Percentiles rank a stretch among this genome's conserved stretches.
Conservation (phyloP, 1,140 invertebrate genomes). For the Leptopilina boulardi region DNA sequence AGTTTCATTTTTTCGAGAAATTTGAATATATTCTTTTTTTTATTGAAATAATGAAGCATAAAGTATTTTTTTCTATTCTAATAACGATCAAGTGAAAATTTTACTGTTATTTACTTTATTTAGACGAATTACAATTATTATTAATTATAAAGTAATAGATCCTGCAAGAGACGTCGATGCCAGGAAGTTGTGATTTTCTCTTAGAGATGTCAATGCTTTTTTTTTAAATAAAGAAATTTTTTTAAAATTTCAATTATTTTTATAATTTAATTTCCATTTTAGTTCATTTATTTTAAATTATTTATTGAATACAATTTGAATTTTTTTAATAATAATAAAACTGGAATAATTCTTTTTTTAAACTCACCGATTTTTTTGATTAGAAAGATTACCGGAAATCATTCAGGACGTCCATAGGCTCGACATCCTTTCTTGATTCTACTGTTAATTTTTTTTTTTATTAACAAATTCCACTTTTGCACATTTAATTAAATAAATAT, state of each 20-base stretch:
- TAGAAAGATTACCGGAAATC: not conserved
- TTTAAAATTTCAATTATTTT: not conserved
- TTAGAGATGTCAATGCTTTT: constrained; percentile 26
- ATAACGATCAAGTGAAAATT: no score
- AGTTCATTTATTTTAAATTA: not conserved
- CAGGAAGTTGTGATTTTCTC: not conserved
- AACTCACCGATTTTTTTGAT: not conserved
- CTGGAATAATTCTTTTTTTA: no score
- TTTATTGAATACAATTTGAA: no score
- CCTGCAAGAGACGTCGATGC: constrained; percentile 18
- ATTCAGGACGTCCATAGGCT: not conserved
- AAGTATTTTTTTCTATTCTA: no score
- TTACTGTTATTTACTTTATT: not conserved
- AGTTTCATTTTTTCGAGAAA: no score
- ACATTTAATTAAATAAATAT: not conserved
- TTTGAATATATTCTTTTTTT: no score
- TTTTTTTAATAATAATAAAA: no score
- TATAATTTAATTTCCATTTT: not conserved
- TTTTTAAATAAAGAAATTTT: not conserved
- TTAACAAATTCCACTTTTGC: not conserved
- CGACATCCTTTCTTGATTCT: not conserved
- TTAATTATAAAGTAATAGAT: not conserved
- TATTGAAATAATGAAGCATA: no score
- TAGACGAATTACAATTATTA: not conserved
- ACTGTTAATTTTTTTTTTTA: not conserved